Percentiles rank a stretch among this genome's conserved stretches.
phyloP scores from a whole-genome alignment of 2,888 invertebrate genomes.

The Melitaea athalia region DNA sequence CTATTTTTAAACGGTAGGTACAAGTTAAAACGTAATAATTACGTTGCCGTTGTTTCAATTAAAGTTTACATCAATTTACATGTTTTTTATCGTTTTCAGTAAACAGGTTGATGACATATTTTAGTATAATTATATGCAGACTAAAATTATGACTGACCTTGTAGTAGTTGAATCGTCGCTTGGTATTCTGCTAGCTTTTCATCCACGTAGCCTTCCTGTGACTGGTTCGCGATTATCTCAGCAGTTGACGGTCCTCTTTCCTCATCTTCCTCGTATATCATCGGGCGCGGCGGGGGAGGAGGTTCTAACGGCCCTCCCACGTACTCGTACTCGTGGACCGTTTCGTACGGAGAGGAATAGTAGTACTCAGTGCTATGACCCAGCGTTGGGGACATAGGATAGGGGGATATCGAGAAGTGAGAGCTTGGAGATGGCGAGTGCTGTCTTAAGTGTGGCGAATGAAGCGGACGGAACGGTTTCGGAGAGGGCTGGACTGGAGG shows the following conservation, averaged over 20 bases:
- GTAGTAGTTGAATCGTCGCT: constrained; percentile 93
- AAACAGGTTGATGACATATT: not conserved
- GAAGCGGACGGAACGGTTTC: constrained; percentile 75
- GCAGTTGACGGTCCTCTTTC: constrained; percentile 93
- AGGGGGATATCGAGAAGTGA: constrained; percentile 78
- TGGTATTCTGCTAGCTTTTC: constrained; percentile 97
- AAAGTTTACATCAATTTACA: not conserved
- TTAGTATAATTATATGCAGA: constrained; percentile 2
- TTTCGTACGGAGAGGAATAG: constrained; percentile 82
- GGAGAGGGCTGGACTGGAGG: constrained; percentile 82
- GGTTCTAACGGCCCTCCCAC: constrained; percentile 90
- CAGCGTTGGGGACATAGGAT: constrained; percentile 81
- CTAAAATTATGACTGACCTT: constrained; percentile 84
- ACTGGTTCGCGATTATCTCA: constrained; percentile 95
- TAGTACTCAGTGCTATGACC: constrained; percentile 84
- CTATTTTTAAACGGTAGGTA: not conserved
- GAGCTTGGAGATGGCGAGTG: constrained; percentile 77
- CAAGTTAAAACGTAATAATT: not conserved
- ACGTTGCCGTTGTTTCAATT: not conserved
- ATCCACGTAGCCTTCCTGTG: constrained; percentile 96
- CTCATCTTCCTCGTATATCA: constrained; percentile 86
- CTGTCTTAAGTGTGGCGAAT: constrained; percentile 74
- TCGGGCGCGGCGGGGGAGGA: constrained; percentile 86
- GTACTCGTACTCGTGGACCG: constrained; percentile 85
- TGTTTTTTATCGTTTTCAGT: not conserved